Evolutionary conservation across 2,113 vertebrate species (phyloP), one percentile per base, ranked within the genome.

Genomic region (Arothron firmamentum): DNA sequence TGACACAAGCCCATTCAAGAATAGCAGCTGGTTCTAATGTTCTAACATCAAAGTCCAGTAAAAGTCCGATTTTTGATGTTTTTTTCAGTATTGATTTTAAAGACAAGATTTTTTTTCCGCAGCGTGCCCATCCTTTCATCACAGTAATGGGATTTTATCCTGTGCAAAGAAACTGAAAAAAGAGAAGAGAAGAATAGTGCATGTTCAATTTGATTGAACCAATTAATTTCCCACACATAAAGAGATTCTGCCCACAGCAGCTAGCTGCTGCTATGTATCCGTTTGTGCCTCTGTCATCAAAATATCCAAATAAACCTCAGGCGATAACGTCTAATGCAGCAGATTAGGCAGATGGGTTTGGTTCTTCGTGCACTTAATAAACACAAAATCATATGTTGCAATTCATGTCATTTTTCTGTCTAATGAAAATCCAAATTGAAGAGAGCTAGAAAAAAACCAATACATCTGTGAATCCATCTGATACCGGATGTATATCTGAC

Each of bases 11-110:
- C 19, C 51, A 55, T 70, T 76, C 78, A 68, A 20, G 19, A 70
- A 16, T 11, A 62, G 53, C 47, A 59, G 62, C 62, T 58, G 46
- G 16, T 41, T 21, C 13, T 42, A 42, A 73, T 73, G 60, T 83
- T 77, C 53, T 70, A 64, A 42, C 51, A 31, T 54, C 59, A 69
- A 67, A 56, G 58, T 76, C 25, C 19, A 64, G 63, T 50, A 51
- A 43, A 51, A 45, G 63, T 57, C 72, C 53, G 72, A 57, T 57
- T 62, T 51, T 61, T 56, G 64, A 75, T 78, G 81, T 75, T 64
- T 23, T 38, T 67, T 70, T 78, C 38, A 52, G 52, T 65, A 83
- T 86, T 78, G 76, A 83, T 81, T 77, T 70, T 70, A 71, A 65
- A 53, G 54, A 56, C 51, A 64, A 21, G 28, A 19, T 61, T 68